Evolutionary conservation across 2,113 vertebrate species (phyloP).

Genomic region (Galeopterus variegatus): DNA sequence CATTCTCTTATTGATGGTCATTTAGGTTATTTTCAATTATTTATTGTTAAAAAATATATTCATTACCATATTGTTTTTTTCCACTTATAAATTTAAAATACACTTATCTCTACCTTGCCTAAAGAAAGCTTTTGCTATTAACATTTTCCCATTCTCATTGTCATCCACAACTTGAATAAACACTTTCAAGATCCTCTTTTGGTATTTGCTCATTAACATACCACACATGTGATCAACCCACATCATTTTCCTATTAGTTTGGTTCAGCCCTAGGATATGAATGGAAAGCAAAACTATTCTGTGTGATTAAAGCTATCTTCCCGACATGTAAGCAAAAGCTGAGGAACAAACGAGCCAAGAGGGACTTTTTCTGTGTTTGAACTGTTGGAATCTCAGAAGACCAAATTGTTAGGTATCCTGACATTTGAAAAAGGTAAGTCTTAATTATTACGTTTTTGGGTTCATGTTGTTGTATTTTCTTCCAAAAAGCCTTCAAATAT

Average conservation of each 20-base stretch:
- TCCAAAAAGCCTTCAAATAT: not conserved
- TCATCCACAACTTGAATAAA: slow-evolving; percentile 64
- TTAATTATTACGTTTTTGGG: slow-evolving; percentile 42
- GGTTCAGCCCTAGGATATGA: slow-evolving; percentile 32
- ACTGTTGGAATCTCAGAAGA: slow-evolving; percentile 31
- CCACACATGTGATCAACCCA: slow-evolving; percentile 36
- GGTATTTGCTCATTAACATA: slow-evolving; percentile 36
- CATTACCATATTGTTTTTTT: not conserved
- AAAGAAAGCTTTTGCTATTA: not conserved
- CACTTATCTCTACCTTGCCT: not conserved
- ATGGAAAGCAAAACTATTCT: slow-evolving; percentile 74
- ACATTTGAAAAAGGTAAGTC: slow-evolving; percentile 67
- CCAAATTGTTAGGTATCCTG: not conserved
- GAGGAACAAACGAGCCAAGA: slow-evolving; percentile 39
- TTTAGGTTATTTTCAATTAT: slow-evolving; percentile 39
- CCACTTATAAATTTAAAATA: slow-evolving; percentile 51
- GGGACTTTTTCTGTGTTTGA: not conserved
- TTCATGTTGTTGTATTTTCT: not conserved
- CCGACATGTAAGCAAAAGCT: not conserved
- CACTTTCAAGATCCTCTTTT: slow-evolving; percentile 78
- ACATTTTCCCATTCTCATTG: slow-evolving; percentile 58
- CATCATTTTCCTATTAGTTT: slow-evolving; percentile 60
- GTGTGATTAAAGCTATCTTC: slow-evolving; percentile 27
- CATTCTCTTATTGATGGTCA: not conserved
- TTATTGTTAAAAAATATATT: slow-evolving; percentile 22